Conservation (phyloP, 2,888 invertebrate genomes). For the Xanthorhoe spadicearia region DNA sequence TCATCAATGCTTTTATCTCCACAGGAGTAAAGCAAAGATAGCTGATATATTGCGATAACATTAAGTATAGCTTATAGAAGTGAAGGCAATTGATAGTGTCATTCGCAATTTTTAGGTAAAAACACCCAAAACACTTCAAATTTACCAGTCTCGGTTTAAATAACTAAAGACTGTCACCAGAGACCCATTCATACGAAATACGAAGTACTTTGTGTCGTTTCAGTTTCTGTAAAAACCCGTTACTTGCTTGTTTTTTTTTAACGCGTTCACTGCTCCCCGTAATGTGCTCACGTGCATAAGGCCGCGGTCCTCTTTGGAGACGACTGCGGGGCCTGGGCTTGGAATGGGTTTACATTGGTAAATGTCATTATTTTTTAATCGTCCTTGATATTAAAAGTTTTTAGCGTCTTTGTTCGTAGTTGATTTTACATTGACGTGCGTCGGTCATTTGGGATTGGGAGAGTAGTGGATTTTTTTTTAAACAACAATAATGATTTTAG, state of each 20-base stretch:
- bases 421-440: conserved; percentile 65
- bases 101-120: background rate
- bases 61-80: background rate
- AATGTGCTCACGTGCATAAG: no score
- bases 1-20: background rate
- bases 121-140: background rate
- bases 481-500: conserved; percentile 4
- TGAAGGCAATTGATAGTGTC: background rate
- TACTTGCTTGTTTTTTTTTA: background rate
- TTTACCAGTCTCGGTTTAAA: background rate
- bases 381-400: conserved; percentile 50
- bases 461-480: conserved; percentile 37
- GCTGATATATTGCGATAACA: background rate
- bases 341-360: background rate
- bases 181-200: background rate
- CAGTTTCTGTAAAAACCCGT: background rate
- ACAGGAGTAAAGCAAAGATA: background rate
- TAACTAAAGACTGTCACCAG: background rate
- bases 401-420: conserved; percentile 56
- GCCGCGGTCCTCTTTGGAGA: no score
- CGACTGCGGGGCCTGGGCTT: no score
- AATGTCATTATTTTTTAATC: conserved; percentile 24
- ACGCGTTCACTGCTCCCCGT: no score
- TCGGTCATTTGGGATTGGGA: conserved; percentile 58
- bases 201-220: background rate